Percentiles rank a stretch among this genome's conserved stretches.
Conservation (phyloP, 1,140 invertebrate genomes). For the Plectrocnemia conspersa region DNA sequence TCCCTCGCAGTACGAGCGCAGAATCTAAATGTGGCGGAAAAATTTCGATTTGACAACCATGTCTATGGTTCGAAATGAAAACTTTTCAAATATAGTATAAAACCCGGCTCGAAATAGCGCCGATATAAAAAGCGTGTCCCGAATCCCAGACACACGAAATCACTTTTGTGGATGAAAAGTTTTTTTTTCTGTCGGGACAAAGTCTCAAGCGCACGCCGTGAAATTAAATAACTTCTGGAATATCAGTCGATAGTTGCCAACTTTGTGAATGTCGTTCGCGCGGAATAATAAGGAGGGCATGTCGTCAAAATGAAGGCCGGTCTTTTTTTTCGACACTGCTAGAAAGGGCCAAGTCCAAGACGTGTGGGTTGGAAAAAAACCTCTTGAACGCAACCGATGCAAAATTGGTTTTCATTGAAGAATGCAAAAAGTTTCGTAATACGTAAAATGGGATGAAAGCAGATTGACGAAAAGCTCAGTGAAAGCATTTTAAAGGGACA, state of each 20-base stretch:
- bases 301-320: too few species aligned
- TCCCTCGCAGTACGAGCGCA: neutral
- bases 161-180: neutral
- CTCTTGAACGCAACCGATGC: too few species aligned
- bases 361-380: too few species aligned
- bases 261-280: neutral
- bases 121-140: slow-evolving; percentile 9
- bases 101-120: neutral
- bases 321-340: too few species aligned
- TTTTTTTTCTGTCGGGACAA: slow-evolving; percentile 2
- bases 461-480: too few species aligned
- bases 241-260: slow-evolving; percentile 4
- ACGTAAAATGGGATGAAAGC: too few species aligned
- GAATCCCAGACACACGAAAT: slow-evolving; percentile 7
- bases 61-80: slow-evolving; percentile 4
- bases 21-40: neutral
- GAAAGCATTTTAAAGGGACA: too few species aligned
- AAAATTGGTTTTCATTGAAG: too few species aligned
- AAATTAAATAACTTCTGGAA: slow-evolving; percentile 11
- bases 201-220: neutral
- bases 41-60: neutral
- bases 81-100: slow-evolving; percentile 12
- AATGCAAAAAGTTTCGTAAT: too few species aligned
- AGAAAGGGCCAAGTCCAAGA: too few species aligned
- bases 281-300: slow-evolving; percentile 3